A percentile compares a stretch with the other conserved stretches of the same genome.
Conservation (phyloP, 1,140 invertebrate genomes). For the Chironomus striatipennis region DNA sequence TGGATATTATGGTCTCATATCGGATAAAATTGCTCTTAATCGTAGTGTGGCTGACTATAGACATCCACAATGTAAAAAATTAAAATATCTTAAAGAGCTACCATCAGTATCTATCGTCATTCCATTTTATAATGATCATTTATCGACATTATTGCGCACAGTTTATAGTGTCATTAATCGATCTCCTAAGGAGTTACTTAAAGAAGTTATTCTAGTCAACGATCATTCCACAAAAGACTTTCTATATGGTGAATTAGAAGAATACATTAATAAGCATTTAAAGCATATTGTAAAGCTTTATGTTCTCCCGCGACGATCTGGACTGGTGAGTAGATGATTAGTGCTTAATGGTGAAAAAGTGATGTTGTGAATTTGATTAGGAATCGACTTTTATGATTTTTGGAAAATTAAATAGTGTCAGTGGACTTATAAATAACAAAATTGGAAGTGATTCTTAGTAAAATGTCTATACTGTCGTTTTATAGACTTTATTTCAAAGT, state of each 20-base stretch:
- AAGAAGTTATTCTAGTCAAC: constrained; percentile 89
- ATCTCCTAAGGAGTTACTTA: constrained; percentile 70
- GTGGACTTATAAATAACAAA: no score
- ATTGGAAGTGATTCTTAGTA: no score
- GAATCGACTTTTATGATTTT: no score
- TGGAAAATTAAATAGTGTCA: no score
- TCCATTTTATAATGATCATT: constrained; percentile 92
- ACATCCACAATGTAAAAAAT: constrained; percentile 58
- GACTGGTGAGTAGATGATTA: constrained; percentile 43
- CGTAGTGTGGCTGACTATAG: constrained; percentile 74
- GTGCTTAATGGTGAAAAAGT: no score
- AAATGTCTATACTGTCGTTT: no score
- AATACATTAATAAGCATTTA: constrained; percentile 63
- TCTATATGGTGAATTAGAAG: constrained; percentile 62
- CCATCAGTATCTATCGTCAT: constrained; percentile 81
- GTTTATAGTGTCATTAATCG: constrained; percentile 74
- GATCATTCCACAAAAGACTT: constrained; percentile 77
- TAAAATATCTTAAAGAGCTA: constrained; percentile 64
- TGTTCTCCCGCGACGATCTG: constrained; percentile 62
- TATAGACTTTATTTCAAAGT: no score
- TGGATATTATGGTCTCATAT: constrained; percentile 83
- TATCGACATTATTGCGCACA: constrained; percentile 77
- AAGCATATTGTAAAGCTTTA: constrained; percentile 71
- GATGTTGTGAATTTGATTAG: no score
- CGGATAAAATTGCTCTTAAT: constrained; percentile 80